Evolutionary conservation across 2,888 invertebrate genomes (phyloP).

Genomic region (Ormia ochracea): DNA sequence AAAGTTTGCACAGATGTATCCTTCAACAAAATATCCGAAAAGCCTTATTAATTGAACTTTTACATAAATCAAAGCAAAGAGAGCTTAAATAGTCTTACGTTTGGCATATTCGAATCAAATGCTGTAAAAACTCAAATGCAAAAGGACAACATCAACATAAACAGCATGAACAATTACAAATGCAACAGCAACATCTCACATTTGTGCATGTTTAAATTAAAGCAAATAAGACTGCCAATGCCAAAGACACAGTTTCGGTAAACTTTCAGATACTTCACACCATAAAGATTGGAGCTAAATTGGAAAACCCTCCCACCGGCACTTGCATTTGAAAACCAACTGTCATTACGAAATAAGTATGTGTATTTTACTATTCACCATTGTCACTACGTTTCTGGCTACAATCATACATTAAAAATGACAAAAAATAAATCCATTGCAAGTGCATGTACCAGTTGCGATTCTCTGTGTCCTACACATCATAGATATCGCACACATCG

Average conservation of each 20-base stretch:
- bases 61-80: background rate
- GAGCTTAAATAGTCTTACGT: background rate
- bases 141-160: background rate
- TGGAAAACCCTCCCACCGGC: background rate
- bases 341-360: slow-evolving; percentile 36
- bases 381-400: slow-evolving; percentile 32
- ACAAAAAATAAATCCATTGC: background rate
- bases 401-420: slow-evolving; percentile 1
- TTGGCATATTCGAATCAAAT: slow-evolving; percentile 30
- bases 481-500: background rate
- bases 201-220: background rate
- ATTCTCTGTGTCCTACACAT: background rate
- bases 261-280: slow-evolving; percentile 27
- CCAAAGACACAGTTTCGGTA: background rate
- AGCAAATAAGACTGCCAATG: background rate
- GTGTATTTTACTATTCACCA: slow-evolving; percentile 33
- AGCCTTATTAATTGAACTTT: background rate
- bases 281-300: slow-evolving; percentile 28
- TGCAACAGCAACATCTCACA: background rate
- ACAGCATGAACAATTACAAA: background rate
- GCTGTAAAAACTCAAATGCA: slow-evolving; percentile 17
- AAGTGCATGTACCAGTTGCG: background rate
- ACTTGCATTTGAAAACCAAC: slow-evolving; percentile 35
- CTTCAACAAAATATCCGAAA: background rate
- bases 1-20: too few species aligned